Base-by-base conservation (phyloP, 2,888 invertebrate genomes). In the Pyrocoelia pectoralis region DNA sequence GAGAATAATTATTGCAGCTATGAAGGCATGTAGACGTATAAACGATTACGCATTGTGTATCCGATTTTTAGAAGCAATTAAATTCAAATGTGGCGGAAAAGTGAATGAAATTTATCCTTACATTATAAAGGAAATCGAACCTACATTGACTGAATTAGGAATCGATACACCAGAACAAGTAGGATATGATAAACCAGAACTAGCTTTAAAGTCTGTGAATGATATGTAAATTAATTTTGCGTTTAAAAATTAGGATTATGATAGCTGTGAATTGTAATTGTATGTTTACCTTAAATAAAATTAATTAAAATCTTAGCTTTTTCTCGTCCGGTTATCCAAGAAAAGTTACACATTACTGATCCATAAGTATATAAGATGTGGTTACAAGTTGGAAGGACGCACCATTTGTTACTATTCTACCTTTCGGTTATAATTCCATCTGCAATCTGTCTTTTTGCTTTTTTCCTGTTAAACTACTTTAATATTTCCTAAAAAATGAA, bases 141-240 rank as follows among this genome's bases (percentile, higher is more conserved):
- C 99, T 28, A 95, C 97, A 1, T 85, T 99, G 62, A 88, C 89
- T 41, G 97, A 99, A 83, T 84, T 99, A 62, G 98, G 99, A 49
- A 90, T 99, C 72, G 89, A 89, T 57, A 97, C 98, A 24, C 94
- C 93, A 0, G 98, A 98, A 81, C 95, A 98, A 79, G 86, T 99
- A 75, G 98, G 98, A 66, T 98, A 95, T 77, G 97, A 98, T 83
- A 93, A 96, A 83, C 99, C 98, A 61, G 98, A 99, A 83, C 84
- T 98, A 80, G 95, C 93, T 66, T 84, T 95, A 70, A 83, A 89
- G 74, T 87, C 86, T 75, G 89, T 92, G 60, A 91, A 87, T 77
- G 89, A 93, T 62, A 86, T n/a, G n/a, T n/a, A 18, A 19, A 17
- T 19, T 4, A 48, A 2, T 17, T 48, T 18, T 19, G 2, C 10